Evolutionary conservation across 2,797 vertebrate species (phyloP).

Genomic region (Parambassis ranga): DNA sequence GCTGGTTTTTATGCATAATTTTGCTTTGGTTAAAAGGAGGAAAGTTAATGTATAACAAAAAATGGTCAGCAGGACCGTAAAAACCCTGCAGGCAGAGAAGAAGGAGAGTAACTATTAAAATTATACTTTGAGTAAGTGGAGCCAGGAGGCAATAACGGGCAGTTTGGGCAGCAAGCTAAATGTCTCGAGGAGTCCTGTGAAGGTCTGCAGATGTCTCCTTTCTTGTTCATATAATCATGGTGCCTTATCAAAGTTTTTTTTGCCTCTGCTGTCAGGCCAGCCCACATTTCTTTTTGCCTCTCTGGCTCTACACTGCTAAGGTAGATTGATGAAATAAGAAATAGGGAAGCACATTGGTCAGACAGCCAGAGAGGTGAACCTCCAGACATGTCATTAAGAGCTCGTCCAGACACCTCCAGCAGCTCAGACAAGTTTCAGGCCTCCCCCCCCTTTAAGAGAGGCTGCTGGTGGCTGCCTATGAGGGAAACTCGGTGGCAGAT

Average conservation of each 20-base stretch:
- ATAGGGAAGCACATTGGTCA: neutral
- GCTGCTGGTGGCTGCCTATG: neutral
- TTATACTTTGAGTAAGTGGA: neutral
- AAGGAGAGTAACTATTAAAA: neutral
- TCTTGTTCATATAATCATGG: neutral
- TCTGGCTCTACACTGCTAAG: neutral
- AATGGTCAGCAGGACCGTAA: neutral
- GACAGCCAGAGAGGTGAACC: slow-evolving; percentile 7
- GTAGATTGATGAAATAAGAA: slow-evolving; percentile 5
- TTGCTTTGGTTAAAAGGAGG: slow-evolving; percentile 25
- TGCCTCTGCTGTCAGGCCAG: neutral
- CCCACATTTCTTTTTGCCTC: neutral
- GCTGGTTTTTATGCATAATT: slow-evolving; percentile 25
- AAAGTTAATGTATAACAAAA: slow-evolving; percentile 23
- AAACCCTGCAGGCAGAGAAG: slow-evolving; percentile 1
- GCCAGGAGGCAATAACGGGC: neutral
- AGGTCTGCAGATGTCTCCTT: neutral
- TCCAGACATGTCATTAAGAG: slow-evolving; percentile 27
- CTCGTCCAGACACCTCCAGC: neutral
- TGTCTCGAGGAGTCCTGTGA: neutral
- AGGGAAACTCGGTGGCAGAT: slow-evolving; percentile 6
- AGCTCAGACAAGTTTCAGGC: neutral
- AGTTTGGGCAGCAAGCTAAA: neutral
- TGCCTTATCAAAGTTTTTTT: neutral
- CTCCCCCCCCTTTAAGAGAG: neutral